Base-by-base conservation (phyloP, 2,113 vertebrate genomes). In the Oncorhynchus gorbuscha region DNA sequence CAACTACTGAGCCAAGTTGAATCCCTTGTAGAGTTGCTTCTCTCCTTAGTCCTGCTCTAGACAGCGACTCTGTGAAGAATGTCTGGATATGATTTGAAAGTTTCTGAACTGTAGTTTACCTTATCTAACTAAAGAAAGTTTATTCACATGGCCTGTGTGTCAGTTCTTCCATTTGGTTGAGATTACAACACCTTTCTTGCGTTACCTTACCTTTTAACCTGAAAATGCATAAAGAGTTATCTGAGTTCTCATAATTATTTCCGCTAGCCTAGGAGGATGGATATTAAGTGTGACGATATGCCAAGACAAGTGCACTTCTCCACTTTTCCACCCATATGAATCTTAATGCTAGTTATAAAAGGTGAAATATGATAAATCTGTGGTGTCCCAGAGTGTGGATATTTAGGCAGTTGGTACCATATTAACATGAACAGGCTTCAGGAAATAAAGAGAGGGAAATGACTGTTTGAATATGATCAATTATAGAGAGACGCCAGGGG, bases 401-500 rank as follows among this genome's bases (percentile, higher is more conserved):
- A 74, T 73, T 66, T 79, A 72, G 87, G 86, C 76, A 82, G 82
- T 73, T 73, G 85, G 75, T 77, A 70, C 80, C 81, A 79, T 87
- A 77, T 79, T 88, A 88, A 87, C 88, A 84, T 86, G 73, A 87
- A 83, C 76, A 84, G 3, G 82, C 88, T 85, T 84, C 78, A 84
- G 86, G 86, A 89, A 86, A 83, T 83, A 75, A 78, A 86, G 77
- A 73, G 72, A 69, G 76, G 76, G 81, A 88, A 85, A 74, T 76
- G 79, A 74, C 76, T 84, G 76, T 75, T 89, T 82, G 81, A 86
- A 88, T 84, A 84, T 85, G 83, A 90, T 88, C 81, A 81, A 89
- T 89, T 86, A 83, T 82, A 80, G 83, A 87, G 89, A 77, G 74
- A 86, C 88, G 92, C 93, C 87, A 72, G 80, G 80, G 90, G 91